Percentiles rank a stretch among this genome's conserved stretches.
Evolutionary conservation across 1,140 invertebrate genomes (phyloP).

Genomic region (Drosophila arawakana): DNA sequence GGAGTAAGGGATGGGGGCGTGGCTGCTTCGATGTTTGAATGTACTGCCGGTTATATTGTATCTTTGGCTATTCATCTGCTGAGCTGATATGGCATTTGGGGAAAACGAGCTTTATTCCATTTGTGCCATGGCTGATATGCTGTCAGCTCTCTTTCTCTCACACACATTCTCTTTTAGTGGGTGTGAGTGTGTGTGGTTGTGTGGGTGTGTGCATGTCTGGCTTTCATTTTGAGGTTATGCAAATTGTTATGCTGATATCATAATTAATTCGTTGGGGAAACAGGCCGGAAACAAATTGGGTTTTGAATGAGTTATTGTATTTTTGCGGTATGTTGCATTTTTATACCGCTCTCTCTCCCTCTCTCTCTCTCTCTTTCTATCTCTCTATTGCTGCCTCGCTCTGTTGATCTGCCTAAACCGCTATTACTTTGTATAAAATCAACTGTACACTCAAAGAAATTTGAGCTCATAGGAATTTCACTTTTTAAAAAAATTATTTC

Average conservation of each 20-base stretch:
- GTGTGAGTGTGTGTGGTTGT: constrained; percentile 9
- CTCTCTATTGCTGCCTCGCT: background rate
- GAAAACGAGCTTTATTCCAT: constrained; percentile 75
- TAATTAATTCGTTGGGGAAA: constrained; percentile 81
- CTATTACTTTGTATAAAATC: too few species aligned
- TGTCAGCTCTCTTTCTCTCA: constrained; percentile 14
- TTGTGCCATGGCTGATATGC: constrained; percentile 40
- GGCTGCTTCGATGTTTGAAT: constrained; percentile 34
- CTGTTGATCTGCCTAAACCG: too few species aligned
- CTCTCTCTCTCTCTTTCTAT: background rate
- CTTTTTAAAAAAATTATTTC: too few species aligned
- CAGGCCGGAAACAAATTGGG: constrained; percentile 81
- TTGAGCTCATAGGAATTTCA: too few species aligned
- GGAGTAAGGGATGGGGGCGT: background rate
- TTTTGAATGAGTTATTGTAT: constrained; percentile 82
- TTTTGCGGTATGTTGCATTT: constrained; percentile 68
- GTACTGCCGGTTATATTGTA: constrained; percentile 61
- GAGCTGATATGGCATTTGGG: constrained; percentile 79
- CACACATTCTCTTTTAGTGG: background rate
- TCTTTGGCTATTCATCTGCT: constrained; percentile 71
- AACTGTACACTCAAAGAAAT: too few species aligned
- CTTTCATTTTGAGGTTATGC: constrained; percentile 80
- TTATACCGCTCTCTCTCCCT: constrained; percentile 25
- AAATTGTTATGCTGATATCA: constrained; percentile 83
- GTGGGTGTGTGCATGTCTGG: constrained; percentile 48